Percentiles rank a stretch among this genome's conserved stretches.
These are phyloP conservation scores for Lonchura striata DNA, from an alignment of 2,113 vertebrate genomes.

Conservation along the genomic window DNA sequence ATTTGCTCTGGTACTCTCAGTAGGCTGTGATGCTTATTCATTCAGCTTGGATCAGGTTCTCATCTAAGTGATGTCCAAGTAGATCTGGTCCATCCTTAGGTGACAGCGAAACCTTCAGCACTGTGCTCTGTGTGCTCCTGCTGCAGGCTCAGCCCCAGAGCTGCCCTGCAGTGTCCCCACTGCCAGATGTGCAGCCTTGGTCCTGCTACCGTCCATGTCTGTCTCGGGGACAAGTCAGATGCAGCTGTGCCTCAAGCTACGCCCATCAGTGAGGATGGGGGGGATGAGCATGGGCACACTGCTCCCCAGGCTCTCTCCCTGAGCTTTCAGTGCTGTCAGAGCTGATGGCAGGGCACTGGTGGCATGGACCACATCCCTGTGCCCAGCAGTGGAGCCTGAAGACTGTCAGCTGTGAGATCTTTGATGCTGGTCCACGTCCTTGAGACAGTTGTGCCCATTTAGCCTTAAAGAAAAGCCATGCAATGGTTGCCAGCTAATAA, in stretches of 20 bases:
- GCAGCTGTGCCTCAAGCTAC: not conserved
- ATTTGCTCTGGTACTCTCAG: not conserved
- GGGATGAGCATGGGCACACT: rapidly evolving
- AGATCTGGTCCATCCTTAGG: not conserved
- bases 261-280: not conserved
- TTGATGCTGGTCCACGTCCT: not conserved
- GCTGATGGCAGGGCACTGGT: not conserved
- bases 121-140: not conserved
- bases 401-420: not conserved
- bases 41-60: not conserved
- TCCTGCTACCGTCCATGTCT: rapidly evolving
- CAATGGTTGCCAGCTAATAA: not conserved
- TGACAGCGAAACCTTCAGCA: not conserved
- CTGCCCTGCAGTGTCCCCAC: not conserved
- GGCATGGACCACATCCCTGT: not conserved
- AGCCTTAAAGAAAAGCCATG: not conserved
- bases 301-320: not conserved
- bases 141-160: not conserved
- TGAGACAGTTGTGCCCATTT: not conserved
- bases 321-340: not conserved
- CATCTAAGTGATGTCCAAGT: not conserved
- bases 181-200: not conserved
- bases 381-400: not conserved
- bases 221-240: not conserved
- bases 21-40: not conserved